phyloP scores from a whole-genome alignment of 2,888 invertebrate genomes.

The Julus scandinavius region DNA sequence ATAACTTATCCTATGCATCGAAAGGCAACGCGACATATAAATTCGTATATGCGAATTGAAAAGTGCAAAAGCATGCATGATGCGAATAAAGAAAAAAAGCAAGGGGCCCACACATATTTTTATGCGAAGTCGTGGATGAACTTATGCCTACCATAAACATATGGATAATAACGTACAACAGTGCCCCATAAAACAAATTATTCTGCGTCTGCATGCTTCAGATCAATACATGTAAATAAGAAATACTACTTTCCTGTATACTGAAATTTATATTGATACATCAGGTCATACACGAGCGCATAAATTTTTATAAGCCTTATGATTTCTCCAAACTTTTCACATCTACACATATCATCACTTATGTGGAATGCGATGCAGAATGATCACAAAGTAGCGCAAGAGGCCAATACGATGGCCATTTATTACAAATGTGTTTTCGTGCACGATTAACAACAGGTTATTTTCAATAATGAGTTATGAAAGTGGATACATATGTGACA shows the following conservation, averaged over 20 bases:
- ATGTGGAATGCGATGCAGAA: background rate
- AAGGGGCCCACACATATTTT: background rate
- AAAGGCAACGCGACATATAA: background rate
- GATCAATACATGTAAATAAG: constrained; percentile 6
- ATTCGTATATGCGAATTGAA: background rate
- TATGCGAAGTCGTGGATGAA: background rate
- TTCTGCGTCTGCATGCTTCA: background rate
- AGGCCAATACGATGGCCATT: background rate
- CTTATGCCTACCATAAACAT: background rate
- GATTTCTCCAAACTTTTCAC: background rate
- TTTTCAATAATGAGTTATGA: background rate
- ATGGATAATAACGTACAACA: background rate
- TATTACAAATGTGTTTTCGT: background rate
- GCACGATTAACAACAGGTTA: background rate
- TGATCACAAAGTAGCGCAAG: background rate
- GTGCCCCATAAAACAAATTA: background rate
- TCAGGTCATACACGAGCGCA: background rate
- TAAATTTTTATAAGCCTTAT: background rate
- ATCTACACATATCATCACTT: background rate
- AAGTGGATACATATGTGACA: background rate
- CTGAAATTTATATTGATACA: constrained; percentile 7
- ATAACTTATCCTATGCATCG: background rate
- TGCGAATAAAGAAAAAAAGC: background rate
- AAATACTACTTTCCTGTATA: background rate
- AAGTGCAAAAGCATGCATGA: constrained; percentile 6